Percentiles rank a stretch among this genome's conserved stretches.
Evolutionary conservation across 2,113 vertebrate genomes (phyloP).

Genomic region (Notothenia rossii): DNA sequence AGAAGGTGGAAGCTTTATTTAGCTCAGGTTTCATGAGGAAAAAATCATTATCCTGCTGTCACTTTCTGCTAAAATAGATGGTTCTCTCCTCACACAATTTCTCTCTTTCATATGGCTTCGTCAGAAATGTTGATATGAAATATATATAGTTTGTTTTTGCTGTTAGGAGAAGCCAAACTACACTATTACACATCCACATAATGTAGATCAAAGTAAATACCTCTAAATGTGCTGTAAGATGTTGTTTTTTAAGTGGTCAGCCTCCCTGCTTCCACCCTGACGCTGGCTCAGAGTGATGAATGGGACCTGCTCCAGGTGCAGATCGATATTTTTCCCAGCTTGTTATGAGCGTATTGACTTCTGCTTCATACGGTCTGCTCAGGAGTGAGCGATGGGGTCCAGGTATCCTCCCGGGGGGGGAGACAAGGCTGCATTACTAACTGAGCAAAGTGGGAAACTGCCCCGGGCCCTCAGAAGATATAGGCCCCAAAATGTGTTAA

Average conservation of each 20-base stretch:
- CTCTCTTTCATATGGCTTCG: background rate
- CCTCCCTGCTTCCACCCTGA: no score
- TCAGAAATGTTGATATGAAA: slow-evolving; percentile 12
- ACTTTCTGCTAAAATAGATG: background rate
- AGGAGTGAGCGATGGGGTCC: slow-evolving; percentile 31
- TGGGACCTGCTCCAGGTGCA: slow-evolving; percentile 35
- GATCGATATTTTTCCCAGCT: slow-evolving; percentile 47
- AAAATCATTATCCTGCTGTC: slow-evolving; percentile 23
- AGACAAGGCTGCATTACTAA: slow-evolving; percentile 23
- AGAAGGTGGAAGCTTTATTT: background rate
- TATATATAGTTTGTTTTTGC: background rate
- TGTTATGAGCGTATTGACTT: slow-evolving; percentile 59
- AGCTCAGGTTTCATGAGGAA: slow-evolving; percentile 11
- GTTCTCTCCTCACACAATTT: slow-evolving; percentile 2
- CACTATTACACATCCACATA: background rate
- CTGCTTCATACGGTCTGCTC: slow-evolving; percentile 29
- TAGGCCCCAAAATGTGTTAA: no score
- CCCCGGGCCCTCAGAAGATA: background rate
- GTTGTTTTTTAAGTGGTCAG: no score
- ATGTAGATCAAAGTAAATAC: background rate
- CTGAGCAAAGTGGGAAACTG: background rate
- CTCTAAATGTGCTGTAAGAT: background rate
- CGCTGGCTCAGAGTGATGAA: slow-evolving; percentile 34
- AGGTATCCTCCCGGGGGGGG: background rate
- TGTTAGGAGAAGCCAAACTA: background rate